Base-by-base conservation (phyloP, 2,888 invertebrate genomes). In the Erpobdella octoculata region DNA sequence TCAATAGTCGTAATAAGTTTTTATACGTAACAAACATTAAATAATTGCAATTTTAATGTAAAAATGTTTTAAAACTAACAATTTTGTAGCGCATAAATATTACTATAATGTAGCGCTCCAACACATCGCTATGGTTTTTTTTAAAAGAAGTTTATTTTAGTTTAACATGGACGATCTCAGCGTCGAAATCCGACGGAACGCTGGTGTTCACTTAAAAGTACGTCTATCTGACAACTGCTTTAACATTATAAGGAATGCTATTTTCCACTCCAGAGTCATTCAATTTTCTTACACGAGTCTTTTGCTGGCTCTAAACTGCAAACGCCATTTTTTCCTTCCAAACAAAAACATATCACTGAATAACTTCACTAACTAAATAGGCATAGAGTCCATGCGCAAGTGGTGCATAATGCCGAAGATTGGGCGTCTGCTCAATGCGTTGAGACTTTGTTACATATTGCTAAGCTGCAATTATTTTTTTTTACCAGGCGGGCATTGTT, bases 161-260 rank as follows among this genome's bases (percentile, higher is more conserved):
- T 69, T 69, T 58, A 48, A 69, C 58, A 71, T 71, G 71, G 71
- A 71, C 71, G 71, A 71, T 59, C 33, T 71, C 21, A 71, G 71
- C 38, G 71, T 71, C 25, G 71, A 71, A 58, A 37, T 71, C 35
- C 71, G 71, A 33, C 48, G 67, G 38, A 67, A 35, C 38, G 53
- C 66, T 59, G 71, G 71, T 67, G 59, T 71, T 66, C 67, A 48
- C 41, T 37, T 71, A 21, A 71, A 71, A 67, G 71, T 71, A 12
- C 58, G 68, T 28, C 6, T 53, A 28, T 28, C 21, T 25, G 21
- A 1, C n/a, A 53, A 8, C 28, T 12, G 21, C 53, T 5, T 15
- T 25, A 9, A 6, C 28, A 25, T 21, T 25, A 53, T 21, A 6
- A 1, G 28, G 53, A 21, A 53, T 5, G 21, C 53, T 25, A 53